phyloP scores from a whole-genome alignment of 1,140 invertebrate species.

The Procambarus clarkii region DNA sequence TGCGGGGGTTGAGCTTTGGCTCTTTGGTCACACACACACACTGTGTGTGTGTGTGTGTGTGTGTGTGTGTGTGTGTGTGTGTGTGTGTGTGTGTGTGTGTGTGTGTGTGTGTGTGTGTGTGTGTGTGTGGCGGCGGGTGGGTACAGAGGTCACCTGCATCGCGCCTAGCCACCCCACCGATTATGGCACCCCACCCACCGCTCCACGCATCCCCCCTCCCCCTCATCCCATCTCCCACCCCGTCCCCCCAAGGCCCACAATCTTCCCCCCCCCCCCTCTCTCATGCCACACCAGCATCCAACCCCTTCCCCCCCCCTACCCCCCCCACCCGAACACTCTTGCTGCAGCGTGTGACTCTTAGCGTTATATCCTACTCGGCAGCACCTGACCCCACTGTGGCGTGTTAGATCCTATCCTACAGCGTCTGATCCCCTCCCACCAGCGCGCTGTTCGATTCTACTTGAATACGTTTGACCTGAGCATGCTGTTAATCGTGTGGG shows the following conservation, averaged over 20 bases:
- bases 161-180: constrained; percentile 21
- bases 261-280: neutral
- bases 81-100: no score
- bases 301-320: neutral
- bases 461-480: neutral
- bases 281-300: neutral
- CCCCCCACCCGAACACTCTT: neutral
- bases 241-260: neutral
- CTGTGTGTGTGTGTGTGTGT: no score
- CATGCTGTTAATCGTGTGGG: neutral
- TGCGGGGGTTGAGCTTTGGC: no score
- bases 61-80: no score
- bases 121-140: no score
- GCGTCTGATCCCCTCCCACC: neutral
- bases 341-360: neutral
- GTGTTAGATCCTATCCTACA: neutral
- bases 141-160: constrained; percentile 57
- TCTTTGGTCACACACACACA: no score
- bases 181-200: constrained; percentile 46
- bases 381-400: neutral
- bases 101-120: no score
- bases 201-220: neutral
- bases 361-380: neutral
- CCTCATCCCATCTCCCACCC: neutral
- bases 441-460: neutral